Evolutionary conservation across 2,797 vertebrate genomes (phyloP).

Genomic region (Rallus crepitans): DNA sequence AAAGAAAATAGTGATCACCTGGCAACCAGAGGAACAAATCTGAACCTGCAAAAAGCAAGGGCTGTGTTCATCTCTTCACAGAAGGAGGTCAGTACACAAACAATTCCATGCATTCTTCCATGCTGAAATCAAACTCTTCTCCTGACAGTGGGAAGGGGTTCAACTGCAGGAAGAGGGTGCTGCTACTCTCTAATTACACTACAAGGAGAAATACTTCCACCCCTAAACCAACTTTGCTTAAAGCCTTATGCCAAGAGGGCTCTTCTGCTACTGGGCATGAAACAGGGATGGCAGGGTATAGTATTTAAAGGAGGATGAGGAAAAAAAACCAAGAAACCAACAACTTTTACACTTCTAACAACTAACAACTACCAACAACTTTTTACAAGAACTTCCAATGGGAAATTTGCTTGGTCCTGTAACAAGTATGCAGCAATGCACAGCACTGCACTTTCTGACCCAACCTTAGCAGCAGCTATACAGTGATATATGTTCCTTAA

Average conservation of each 20-base stretch:
- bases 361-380: too few species aligned
- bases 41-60: slow-evolving; percentile 12
- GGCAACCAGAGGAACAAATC: slow-evolving; percentile 44
- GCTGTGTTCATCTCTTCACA: not conserved
- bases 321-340: not conserved
- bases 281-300: not conserved
- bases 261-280: not conserved
- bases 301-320: not conserved
- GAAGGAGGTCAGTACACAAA: not conserved
- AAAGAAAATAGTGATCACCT: slow-evolving; percentile 23
- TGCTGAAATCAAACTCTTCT: not conserved
- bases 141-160: not conserved
- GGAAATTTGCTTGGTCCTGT: not conserved
- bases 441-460: not conserved
- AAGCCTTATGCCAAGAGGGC: not conserved
- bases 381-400: not conserved
- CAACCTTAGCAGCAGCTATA: not conserved
- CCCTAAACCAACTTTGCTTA: not conserved
- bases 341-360: not conserved
- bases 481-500: not conserved
- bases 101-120: not conserved
- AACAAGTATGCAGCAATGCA: not conserved
- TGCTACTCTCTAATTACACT: not conserved
- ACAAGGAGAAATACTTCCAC: not conserved
- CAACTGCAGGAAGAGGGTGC: not conserved